A percentile compares a stretch with the other conserved stretches of the same genome.
phyloP scores from a whole-genome alignment of 2,113 vertebrate genomes.

The Neotragus pygmaeus region DNA sequence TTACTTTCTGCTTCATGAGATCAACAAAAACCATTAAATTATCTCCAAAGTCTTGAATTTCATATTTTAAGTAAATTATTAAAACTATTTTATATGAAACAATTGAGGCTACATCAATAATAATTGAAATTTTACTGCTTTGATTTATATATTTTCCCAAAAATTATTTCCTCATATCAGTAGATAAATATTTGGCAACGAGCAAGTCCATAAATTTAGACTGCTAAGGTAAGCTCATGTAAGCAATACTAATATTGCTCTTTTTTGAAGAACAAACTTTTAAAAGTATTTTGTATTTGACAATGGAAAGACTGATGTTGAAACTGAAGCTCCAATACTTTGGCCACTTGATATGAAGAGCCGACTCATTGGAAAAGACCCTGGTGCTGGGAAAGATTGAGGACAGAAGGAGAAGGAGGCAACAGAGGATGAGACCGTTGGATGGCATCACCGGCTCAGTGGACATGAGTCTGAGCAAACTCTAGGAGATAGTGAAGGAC shows the following conservation, averaged over 20 bases:
- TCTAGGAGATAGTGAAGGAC: not conserved
- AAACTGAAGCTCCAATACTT: not conserved
- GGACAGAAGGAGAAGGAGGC: not conserved
- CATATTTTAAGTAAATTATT: slow-evolving; percentile 70
- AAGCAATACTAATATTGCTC: slow-evolving; percentile 12
- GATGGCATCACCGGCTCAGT: not conserved
- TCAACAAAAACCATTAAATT: slow-evolving; percentile 69
- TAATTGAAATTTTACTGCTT: slow-evolving; percentile 62
- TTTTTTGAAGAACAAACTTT: slow-evolving; percentile 6
- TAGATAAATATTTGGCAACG: slow-evolving; percentile 63
- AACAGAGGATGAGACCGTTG: not conserved
- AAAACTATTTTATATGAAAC: slow-evolving; percentile 63
- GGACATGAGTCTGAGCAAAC: not conserved
- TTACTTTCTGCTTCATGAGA: slow-evolving; percentile 55
- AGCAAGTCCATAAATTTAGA: slow-evolving; percentile 58
- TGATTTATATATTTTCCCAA: slow-evolving; percentile 67
- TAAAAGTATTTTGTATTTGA: slow-evolving; percentile 49
- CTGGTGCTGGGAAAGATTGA: not conserved
- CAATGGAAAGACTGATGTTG: not conserved
- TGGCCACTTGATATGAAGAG: not conserved
- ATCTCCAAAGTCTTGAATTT: slow-evolving; percentile 67
- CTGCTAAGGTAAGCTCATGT: not conserved
- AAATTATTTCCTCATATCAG: slow-evolving; percentile 47
- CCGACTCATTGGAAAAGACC: not conserved
- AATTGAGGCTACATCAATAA: slow-evolving; percentile 59